These are phyloP conservation scores for Helarctos malayanus DNA, from an alignment of 2,797 vertebrate species.

Conservation along the genomic window DNA sequence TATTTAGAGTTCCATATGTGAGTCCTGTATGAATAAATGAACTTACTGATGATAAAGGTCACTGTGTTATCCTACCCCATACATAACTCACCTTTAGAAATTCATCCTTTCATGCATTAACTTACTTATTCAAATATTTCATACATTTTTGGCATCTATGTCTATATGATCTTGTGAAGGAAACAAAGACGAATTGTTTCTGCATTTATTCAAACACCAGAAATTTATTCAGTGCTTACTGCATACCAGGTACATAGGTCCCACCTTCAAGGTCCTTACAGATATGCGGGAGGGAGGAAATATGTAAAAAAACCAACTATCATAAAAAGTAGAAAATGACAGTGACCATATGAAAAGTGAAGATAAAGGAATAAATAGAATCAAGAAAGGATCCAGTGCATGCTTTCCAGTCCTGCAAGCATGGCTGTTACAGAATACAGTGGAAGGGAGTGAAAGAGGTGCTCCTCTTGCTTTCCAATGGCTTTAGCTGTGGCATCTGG, in stretches of 20 bases:
- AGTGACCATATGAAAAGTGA: not conserved
- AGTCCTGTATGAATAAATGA: not conserved
- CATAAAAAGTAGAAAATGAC: not conserved
- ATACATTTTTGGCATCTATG: not conserved
- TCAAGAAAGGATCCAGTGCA: not conserved
- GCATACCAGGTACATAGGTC: not conserved
- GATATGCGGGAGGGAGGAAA: not conserved
- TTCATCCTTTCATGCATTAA: not conserved
- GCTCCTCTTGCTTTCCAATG: not conserved
- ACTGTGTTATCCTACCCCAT: not conserved
- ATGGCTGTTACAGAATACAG: not conserved
- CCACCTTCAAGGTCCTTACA: not conserved
- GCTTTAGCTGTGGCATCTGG: not conserved
- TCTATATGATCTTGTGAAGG: not conserved
- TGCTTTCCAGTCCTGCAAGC: not conserved
- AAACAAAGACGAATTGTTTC: slow-evolving; percentile 35
- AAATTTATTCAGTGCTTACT: not conserved
- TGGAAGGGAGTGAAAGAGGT: not conserved
- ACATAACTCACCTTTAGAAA: not conserved
- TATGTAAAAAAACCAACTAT: not conserved
- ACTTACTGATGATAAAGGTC: not conserved
- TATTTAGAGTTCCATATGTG: not conserved
- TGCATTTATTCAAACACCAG: not conserved
- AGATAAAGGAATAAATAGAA: not conserved
- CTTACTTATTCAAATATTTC: not conserved